These are phyloP conservation scores for Heliconius eleuchia DNA, from an alignment of 1,140 invertebrate genomes.

Conservation along the genomic window DNA sequence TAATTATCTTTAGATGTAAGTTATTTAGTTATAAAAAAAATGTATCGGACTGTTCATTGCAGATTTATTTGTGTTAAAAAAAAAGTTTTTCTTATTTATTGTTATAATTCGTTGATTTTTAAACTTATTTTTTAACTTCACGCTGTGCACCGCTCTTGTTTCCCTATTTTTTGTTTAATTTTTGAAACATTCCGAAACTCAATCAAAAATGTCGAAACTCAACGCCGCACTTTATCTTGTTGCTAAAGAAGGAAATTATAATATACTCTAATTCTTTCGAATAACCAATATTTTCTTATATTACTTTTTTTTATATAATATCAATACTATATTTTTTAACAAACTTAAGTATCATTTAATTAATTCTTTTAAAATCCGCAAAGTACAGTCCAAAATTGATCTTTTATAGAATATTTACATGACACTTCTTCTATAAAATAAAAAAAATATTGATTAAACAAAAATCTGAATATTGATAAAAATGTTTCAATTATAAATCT, in stretches of 20 bases:
- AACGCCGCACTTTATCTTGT: no score
- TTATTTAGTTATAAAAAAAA: neutral
- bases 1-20: neutral
- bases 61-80: neutral
- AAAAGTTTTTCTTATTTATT: no score
- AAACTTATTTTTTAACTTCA: no score
- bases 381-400: conserved; percentile 11
- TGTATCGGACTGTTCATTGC: neutral
- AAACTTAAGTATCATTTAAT: no score
- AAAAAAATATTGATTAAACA: conserved; percentile 1
- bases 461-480: neutral
- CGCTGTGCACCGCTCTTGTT: no score
- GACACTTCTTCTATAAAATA: conserved; percentile 16
- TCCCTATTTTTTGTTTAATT: no score
- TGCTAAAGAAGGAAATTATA: no score
- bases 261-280: no score
- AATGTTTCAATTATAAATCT: neutral
- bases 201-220: no score
- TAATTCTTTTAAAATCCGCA: neutral
- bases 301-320: neutral
- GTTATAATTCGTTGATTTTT: no score
- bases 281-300: no score
- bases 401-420: conserved; percentile 26
- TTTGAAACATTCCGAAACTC: no score
- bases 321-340: neutral